Conservation (phyloP, 35 echinoderm and acorn worm species). For the Stichopus chloronotus region DNA sequence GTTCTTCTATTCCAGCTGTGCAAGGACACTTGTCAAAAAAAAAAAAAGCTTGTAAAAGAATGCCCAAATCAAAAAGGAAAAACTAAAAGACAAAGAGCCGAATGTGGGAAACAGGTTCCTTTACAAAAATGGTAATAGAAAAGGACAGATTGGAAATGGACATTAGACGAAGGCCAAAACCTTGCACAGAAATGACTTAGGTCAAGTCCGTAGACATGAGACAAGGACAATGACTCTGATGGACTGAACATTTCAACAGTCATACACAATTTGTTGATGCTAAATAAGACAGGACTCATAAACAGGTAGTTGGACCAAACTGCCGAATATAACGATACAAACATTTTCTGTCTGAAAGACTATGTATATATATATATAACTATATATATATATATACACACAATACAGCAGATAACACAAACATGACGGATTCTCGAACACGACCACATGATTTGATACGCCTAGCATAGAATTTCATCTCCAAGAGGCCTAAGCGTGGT, state of each 20-base stretch:
- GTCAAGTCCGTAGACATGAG: not conserved
- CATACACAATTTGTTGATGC: not conserved
- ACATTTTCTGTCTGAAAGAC: not conserved
- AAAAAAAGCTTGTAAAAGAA: too few species aligned
- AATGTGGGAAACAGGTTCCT: not conserved
- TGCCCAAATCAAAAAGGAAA: too few species aligned
- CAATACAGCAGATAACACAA: not conserved
- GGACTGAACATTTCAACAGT: not conserved
- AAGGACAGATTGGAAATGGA: not conserved
- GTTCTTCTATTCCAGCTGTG: too few species aligned
- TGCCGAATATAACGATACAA: not conserved
- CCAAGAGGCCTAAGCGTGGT: not conserved
- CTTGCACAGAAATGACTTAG: not conserved
- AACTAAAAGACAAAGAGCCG: not conserved
- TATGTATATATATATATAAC: too few species aligned
- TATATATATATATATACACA: too few species aligned
- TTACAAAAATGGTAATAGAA: not conserved
- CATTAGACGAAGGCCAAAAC: not conserved
- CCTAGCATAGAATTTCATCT: not conserved
- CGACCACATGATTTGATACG: not conserved
- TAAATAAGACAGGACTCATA: not conserved
- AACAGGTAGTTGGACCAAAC: not conserved
- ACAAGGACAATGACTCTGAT: not conserved
- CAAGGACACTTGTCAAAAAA: too few species aligned
- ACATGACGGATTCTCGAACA: not conserved